These are phyloP conservation scores for Wasmannia auropunctata DNA, from an alignment of 1,140 invertebrate genomes.

Conservation along the genomic window DNA sequence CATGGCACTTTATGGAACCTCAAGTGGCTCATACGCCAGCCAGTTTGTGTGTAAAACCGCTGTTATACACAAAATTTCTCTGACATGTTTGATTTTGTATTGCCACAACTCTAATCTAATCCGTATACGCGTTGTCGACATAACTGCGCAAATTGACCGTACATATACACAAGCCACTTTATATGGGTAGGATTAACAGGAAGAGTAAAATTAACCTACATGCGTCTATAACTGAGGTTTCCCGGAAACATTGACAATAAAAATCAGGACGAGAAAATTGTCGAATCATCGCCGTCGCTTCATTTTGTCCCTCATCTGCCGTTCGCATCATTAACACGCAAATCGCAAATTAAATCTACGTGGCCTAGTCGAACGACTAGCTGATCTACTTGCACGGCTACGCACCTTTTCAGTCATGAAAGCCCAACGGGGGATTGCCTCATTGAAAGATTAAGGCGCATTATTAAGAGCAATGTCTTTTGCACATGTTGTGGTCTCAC, in stretches of 20 bases:
- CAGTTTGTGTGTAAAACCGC: slow-evolving; percentile 26
- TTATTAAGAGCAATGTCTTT: slow-evolving; percentile 51
- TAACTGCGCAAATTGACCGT: slow-evolving; percentile 31
- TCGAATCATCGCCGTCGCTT: slow-evolving; percentile 28
- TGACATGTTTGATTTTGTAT: neutral
- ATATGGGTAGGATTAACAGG: slow-evolving; percentile 18
- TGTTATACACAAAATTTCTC: slow-evolving; percentile 37
- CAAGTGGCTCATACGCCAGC: slow-evolving; percentile 17
- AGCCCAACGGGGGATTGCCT: slow-evolving; percentile 52
- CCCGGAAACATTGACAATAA: slow-evolving; percentile 53
- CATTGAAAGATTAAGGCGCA: slow-evolving; percentile 59
- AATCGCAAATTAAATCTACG: slow-evolving; percentile 54
- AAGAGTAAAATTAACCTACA: slow-evolving; percentile 39
- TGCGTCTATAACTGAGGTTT: neutral
- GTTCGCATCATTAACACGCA: slow-evolving; percentile 29
- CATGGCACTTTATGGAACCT: slow-evolving; percentile 72
- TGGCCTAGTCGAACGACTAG: neutral
- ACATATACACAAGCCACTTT: neutral
- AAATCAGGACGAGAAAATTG: slow-evolving; percentile 35
- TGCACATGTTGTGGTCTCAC: slow-evolving; percentile 25
- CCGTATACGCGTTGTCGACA: slow-evolving; percentile 31
- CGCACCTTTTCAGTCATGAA: slow-evolving; percentile 28
- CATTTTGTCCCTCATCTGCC: slow-evolving; percentile 27
- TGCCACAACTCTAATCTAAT: slow-evolving; percentile 22
- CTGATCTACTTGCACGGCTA: slow-evolving; percentile 33